phyloP scores from a whole-genome alignment of 2,797 vertebrate genomes.

The Arnoldichthys spilopterus region DNA sequence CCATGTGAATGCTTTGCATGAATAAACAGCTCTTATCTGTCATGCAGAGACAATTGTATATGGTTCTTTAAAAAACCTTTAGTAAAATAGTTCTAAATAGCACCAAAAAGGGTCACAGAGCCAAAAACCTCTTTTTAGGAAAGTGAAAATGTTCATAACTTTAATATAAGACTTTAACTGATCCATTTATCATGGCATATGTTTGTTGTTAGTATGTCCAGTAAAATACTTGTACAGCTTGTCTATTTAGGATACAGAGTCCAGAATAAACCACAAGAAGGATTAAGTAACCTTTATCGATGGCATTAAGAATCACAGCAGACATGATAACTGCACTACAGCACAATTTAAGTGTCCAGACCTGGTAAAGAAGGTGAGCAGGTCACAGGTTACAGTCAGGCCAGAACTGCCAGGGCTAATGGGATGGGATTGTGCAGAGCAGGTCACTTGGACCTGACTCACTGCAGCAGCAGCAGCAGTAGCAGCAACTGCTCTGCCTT shows the following conservation, averaged over 20 bases:
- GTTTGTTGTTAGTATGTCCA: too few relatives aligned
- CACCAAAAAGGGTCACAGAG: too few relatives aligned
- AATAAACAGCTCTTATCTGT: too few relatives aligned
- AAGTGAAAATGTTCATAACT: too few relatives aligned
- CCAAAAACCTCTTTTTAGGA: too few relatives aligned
- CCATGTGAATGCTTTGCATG: too few relatives aligned
- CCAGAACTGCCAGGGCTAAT: constrained; percentile 23
- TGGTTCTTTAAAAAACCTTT: too few relatives aligned
- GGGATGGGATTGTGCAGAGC: constrained; percentile 2
- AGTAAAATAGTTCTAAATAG: too few relatives aligned
- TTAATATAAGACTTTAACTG: too few relatives aligned
- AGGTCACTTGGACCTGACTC: neutral
- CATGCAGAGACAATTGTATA: too few relatives aligned
- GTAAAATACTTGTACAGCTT: constrained; percentile 14
- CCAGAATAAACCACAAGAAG: neutral
- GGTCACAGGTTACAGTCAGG: constrained; percentile 11
- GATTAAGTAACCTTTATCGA: constrained; percentile 32
- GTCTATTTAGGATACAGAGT: neutral
- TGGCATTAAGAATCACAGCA: neutral
- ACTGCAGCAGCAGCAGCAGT: neutral
- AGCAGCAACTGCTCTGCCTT: neutral
- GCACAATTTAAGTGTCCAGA: neutral
- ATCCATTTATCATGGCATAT: too few relatives aligned
- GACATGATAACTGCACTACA: neutral
- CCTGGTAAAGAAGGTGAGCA: constrained; percentile 15